Evolutionary conservation across 2,797 vertebrate genomes (phyloP), one percentile per base, ranked within the genome.

Genomic region (Pipistrellus nathusii): DNA sequence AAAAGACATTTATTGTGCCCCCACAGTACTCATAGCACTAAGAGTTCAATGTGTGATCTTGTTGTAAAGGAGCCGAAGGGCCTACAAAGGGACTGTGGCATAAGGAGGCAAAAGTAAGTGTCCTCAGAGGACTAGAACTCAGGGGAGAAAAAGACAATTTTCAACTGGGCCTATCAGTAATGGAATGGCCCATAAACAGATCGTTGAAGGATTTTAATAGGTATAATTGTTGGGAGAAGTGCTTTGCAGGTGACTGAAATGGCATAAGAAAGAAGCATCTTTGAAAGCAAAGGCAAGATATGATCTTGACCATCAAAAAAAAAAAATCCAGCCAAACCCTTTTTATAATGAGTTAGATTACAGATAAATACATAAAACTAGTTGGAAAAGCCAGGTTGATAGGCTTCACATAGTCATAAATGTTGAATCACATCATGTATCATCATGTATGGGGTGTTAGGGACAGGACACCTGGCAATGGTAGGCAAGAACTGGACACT

Each of bases 261-360:
- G 32, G 17, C 10, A 46, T 62, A 72, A 81, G 30, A 78, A 86
- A 84, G 71, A 77, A 78, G 46, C 20, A 68, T 82, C 44, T 62
- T 81, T 57, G 46, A 88, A 92, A 82, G 10, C 75, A 86, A 85
- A 91, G 38, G 10, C 20, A 88, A 57, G 46, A 66, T 30, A 77
- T 38, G 75, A 88, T 44, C 7, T 59, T 92, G 62, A 64, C 41
- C 35, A 69, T 27, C 85, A 77, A 91, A 93, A 94, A 46, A 32
- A 59, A 27, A 62, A 59, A 75, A 20, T 76, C 25, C 46, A 93
- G 44, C 21, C 57, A 80, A 93, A 75, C 15, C 8, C 44, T 92
- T 85, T 91, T 10, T n/a, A 20, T 72, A 89, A 80, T n/a, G 64
- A 91, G 30, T 35, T 51, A 68, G 38, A 80, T 25, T 83, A 68